Percentiles rank a stretch among this genome's conserved stretches.
Evolutionary conservation across 2,113 vertebrate genomes (phyloP).

Genomic region (Charadrius vociferus): DNA sequence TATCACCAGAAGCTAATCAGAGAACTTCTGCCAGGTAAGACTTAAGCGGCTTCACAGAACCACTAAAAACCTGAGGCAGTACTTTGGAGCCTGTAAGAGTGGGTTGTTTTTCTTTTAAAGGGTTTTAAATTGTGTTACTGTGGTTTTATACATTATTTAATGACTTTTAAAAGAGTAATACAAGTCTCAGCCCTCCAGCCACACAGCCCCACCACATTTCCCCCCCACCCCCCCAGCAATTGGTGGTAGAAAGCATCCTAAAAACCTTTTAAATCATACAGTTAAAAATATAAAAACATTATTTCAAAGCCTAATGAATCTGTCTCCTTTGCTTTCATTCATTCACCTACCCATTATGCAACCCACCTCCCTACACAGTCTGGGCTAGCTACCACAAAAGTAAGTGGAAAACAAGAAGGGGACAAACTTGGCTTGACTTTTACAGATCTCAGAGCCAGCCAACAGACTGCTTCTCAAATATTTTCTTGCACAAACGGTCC

Average conservation of each 20-base stretch:
- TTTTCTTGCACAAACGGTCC: background rate
- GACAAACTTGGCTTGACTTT: background rate
- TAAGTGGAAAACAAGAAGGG: background rate
- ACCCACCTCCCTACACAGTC: background rate
- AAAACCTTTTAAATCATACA: background rate
- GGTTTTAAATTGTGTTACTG: background rate
- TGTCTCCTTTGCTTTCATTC: background rate
- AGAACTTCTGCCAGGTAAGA: background rate
- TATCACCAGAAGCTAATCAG: background rate
- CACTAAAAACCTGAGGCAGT: background rate
- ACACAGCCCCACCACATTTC: background rate
- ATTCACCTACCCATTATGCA: background rate
- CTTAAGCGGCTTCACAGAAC: background rate
- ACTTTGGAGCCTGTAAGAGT: background rate
- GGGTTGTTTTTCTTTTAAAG: background rate
- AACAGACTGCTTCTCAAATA: background rate
- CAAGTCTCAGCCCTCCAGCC: background rate
- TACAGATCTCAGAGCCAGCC: background rate
- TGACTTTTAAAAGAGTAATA: background rate
- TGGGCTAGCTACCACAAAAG: background rate
- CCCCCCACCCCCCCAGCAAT: background rate
- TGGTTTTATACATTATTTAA: constrained; percentile 43
- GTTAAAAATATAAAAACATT: background rate
- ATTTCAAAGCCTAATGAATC: background rate
- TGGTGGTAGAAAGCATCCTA: background rate